A percentile compares a stretch with the other conserved stretches of the same genome.
Conservation (phyloP, 2,888 invertebrate species). For the Gymnoscelis rufifasciata region DNA sequence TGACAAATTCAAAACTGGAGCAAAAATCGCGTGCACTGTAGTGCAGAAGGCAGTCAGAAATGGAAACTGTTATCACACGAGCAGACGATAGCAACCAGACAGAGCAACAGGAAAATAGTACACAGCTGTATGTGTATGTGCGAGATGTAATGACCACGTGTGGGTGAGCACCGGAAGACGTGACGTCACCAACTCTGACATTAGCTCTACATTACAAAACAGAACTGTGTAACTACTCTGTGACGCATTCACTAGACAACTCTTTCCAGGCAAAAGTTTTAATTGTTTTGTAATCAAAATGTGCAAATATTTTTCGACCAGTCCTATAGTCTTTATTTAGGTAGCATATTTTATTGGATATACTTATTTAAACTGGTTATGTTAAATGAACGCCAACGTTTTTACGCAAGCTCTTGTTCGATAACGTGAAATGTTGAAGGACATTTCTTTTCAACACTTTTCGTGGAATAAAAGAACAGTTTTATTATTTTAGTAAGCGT, state of each 20-base stretch:
- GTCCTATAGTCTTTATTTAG: not conserved
- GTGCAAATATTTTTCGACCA: slow-evolving; percentile 4
- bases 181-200: slow-evolving; percentile 34
- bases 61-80: not conserved
- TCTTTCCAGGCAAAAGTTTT: too few relatives aligned
- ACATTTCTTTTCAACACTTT: slow-evolving; percentile 34
- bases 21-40: not conserved
- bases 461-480: slow-evolving; percentile 39
- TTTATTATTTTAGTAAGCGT: slow-evolving; percentile 38
- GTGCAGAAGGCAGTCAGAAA: not conserved
- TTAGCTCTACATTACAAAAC: slow-evolving; percentile 5
- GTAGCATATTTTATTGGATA: too few relatives aligned
- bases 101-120: slow-evolving; percentile 17
- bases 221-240: slow-evolving; percentile 32
- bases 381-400: slow-evolving; percentile 12
- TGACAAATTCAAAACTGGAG: too few relatives aligned
- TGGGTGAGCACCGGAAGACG: slow-evolving; percentile 34
- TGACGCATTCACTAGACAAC: slow-evolving; percentile 24
- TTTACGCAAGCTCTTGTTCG: slow-evolving; percentile 18
- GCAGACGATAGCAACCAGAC: slow-evolving; percentile 6
- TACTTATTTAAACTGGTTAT: slow-evolving; percentile 11
- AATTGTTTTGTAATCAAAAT: too few relatives aligned
- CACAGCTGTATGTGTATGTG: slow-evolving; percentile 1
- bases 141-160: slow-evolving; percentile 18
- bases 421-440: slow-evolving; percentile 27